These are phyloP conservation scores for Aphelinus atriplicis DNA, from an alignment of 1,140 invertebrate genomes.

Conservation along the genomic window DNA sequence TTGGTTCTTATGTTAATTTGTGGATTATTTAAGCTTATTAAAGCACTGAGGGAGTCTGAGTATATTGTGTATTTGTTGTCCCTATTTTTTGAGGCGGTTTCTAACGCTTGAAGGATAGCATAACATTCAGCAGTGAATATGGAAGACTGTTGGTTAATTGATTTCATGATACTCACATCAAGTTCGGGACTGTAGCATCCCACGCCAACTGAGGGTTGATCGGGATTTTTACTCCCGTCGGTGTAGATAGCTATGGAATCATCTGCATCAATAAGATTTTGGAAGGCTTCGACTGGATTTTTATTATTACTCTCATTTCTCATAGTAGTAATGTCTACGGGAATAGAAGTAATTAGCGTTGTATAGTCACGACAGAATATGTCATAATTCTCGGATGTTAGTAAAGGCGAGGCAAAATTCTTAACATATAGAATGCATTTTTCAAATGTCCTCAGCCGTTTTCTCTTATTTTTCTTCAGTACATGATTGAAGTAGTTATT, in stretches of 20 bases:
- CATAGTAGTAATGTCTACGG: not conserved
- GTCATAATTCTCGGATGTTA: not conserved
- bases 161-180: not conserved
- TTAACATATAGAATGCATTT: not conserved
- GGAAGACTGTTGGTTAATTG: too few species aligned
- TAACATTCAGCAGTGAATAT: too few species aligned
- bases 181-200: not conserved
- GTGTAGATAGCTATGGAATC: not conserved
- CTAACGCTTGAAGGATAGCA: not conserved
- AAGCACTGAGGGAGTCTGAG: too few species aligned
- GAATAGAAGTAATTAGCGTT: not conserved
- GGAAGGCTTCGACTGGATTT: not conserved
- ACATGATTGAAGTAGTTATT: not conserved
- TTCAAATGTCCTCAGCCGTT: not conserved
- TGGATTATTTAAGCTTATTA: too few species aligned
- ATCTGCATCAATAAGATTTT: not conserved
- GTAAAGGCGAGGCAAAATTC: too few species aligned
- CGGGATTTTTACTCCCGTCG: not conserved
- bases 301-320: not conserved
- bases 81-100: not conserved
- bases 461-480: not conserved
- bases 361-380: too few species aligned
- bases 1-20: constrained; percentile 5
- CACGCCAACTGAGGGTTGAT: not conserved
- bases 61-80: not conserved